These are phyloP conservation scores for Aleiodes leptofemur DNA, from an alignment of 2,888 invertebrate genomes.

Conservation along the genomic window DNA sequence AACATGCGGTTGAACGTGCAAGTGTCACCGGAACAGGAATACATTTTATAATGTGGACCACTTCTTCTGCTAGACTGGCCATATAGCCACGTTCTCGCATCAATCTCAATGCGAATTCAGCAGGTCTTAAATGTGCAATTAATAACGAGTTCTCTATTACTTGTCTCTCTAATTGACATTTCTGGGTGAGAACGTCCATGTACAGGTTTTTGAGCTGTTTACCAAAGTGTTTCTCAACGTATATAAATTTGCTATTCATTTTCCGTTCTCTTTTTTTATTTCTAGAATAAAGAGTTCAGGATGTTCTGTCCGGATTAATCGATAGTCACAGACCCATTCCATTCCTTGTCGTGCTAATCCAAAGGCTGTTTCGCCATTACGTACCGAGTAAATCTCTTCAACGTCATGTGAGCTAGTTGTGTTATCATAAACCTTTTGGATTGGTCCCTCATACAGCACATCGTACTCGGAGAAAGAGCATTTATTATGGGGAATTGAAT, in stretches of 20 bases:
- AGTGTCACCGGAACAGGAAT: neutral
- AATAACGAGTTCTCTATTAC: neutral
- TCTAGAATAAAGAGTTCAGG: conserved; percentile 28
- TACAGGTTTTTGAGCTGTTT: neutral
- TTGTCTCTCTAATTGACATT: neutral
- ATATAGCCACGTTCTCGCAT: neutral
- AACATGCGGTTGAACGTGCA: neutral
- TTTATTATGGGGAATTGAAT: neutral
- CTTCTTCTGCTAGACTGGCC: neutral
- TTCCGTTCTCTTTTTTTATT: neutral
- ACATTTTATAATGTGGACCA: neutral
- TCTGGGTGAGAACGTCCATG: neutral
- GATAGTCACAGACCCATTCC: conserved; percentile 1
- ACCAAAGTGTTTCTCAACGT: conserved; percentile 17
- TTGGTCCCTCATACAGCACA: no score
- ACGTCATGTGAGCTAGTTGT: neutral
- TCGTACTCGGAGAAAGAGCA: neutral
- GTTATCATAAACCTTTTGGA: neutral
- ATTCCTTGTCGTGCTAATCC: neutral
- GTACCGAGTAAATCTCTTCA: conserved; percentile 3
- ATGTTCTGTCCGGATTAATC: conserved; percentile 21
- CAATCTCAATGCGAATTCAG: neutral
- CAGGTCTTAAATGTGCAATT: neutral
- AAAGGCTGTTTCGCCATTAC: neutral
- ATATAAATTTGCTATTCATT: conserved; percentile 38